A percentile compares a stretch with the other conserved stretches of the same genome.
phyloP scores from a whole-genome alignment of 2,888 invertebrate species.

The Phortica okadai region DNA sequence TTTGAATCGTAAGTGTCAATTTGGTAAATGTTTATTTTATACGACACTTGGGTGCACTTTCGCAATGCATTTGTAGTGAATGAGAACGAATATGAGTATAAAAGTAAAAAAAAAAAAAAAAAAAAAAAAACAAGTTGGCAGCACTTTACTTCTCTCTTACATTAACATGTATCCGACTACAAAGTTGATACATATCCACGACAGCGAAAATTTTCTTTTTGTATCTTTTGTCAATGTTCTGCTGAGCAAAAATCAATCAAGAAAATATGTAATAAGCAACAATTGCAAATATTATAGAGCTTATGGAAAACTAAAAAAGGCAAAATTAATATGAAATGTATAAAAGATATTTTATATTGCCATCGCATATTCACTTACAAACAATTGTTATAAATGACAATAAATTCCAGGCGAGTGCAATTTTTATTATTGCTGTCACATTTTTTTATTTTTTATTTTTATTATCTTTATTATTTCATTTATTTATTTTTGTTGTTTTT shows the following conservation, averaged over 20 bases:
- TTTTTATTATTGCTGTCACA: slow-evolving; percentile 13
- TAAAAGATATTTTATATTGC: background rate
- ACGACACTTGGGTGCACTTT: slow-evolving; percentile 56
- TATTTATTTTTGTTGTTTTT: background rate
- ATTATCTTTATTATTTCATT: no score
- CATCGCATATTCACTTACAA: background rate
- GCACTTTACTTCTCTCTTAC: background rate
- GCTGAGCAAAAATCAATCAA: no score
- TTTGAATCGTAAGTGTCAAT: slow-evolving; percentile 70
- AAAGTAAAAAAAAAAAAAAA: background rate
- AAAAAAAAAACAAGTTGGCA: background rate
- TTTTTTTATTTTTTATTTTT: background rate
- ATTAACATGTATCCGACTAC: background rate
- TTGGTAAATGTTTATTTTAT: slow-evolving; percentile 71
- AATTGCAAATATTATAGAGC: background rate
- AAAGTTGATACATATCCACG: no score
- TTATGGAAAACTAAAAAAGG: background rate
- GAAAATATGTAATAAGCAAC: no score
- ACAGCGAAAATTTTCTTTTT: no score
- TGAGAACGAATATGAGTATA: background rate
- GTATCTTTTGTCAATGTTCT: no score
- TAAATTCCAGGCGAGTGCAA: background rate
- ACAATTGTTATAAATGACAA: background rate
- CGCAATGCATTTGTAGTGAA: slow-evolving; percentile 32
- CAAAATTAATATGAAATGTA: background rate